phyloP scores from a whole-genome alignment of 2,888 invertebrate genomes.

The Sinhomidia bicolor region DNA sequence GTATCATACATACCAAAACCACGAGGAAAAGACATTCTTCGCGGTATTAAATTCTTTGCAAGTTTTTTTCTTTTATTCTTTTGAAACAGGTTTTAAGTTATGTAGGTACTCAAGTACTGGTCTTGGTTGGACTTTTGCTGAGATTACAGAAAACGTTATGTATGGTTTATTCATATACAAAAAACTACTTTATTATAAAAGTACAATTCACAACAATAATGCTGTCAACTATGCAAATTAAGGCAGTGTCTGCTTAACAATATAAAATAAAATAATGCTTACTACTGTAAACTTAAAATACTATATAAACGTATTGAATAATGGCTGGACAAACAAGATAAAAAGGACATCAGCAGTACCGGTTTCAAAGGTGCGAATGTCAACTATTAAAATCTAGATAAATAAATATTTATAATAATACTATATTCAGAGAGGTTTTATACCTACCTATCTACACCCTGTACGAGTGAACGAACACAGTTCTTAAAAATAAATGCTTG shows the following conservation, averaged over 20 bases:
- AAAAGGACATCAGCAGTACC: background rate
- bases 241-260: background rate
- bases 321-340: constrained; percentile 44
- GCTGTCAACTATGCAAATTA: background rate
- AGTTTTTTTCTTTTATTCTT: too few species aligned
- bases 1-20: too few species aligned
- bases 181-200: background rate
- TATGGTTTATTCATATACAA: background rate
- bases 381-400: constrained; percentile 17
- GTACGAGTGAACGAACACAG: constrained; percentile 14
- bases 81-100: too few species aligned
- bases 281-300: background rate
- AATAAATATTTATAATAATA: background rate
- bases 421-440: background rate
- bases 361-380: constrained; percentile 27
- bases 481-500: constrained; percentile 20
- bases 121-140: too few species aligned
- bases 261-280: background rate
- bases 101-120: too few species aligned
- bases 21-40: too few species aligned
- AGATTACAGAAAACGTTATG: too few species aligned
- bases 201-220: background rate
- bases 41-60: too few species aligned
- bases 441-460: background rate
- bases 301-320: background rate